These are phyloP conservation scores for Fragum whitleyi DNA, from an alignment of 2,888 invertebrate genomes.

Conservation along the genomic window DNA sequence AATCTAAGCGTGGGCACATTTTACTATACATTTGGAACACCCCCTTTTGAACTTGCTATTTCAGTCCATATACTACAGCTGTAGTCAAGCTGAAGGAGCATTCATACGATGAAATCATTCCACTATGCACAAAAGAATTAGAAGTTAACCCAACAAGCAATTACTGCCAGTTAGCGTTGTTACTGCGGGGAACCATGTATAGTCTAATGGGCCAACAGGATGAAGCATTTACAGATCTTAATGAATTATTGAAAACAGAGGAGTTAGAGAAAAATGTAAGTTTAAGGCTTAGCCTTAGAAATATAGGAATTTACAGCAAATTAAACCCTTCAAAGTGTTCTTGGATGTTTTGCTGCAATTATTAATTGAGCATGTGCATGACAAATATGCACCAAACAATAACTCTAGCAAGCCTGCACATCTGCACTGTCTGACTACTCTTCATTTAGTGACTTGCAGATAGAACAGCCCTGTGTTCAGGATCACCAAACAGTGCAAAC, in stretches of 20 bases:
- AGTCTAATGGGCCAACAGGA: slow-evolving; percentile 89
- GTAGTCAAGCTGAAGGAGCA: slow-evolving; percentile 90
- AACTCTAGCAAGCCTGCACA: background rate
- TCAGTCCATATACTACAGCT: slow-evolving; percentile 90
- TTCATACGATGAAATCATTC: slow-evolving; percentile 92
- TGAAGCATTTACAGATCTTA: slow-evolving; percentile 87
- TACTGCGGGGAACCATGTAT: slow-evolving; percentile 94
- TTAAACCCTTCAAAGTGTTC: no score
- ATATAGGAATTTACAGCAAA: no score
- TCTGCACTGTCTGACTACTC: no score
- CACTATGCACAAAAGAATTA: slow-evolving; percentile 92
- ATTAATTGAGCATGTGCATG: no score
- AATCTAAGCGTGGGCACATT: no score
- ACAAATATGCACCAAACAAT: no score
- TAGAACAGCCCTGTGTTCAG: no score
- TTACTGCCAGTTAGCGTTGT: slow-evolving; percentile 87
- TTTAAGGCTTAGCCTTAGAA: background rate
- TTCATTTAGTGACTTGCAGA: no score
- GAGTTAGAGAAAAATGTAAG: slow-evolving; percentile 85
- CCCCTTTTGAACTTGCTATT: slow-evolving; percentile 32
- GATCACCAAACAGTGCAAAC: no score
- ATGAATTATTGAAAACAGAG: slow-evolving; percentile 78
- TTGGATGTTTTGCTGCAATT: no score
- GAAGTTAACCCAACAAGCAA: slow-evolving; percentile 65
- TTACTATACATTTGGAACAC: no score